Evolutionary conservation across 1,140 invertebrate species (phyloP).

Genomic region (Chironomus tepperi): DNA sequence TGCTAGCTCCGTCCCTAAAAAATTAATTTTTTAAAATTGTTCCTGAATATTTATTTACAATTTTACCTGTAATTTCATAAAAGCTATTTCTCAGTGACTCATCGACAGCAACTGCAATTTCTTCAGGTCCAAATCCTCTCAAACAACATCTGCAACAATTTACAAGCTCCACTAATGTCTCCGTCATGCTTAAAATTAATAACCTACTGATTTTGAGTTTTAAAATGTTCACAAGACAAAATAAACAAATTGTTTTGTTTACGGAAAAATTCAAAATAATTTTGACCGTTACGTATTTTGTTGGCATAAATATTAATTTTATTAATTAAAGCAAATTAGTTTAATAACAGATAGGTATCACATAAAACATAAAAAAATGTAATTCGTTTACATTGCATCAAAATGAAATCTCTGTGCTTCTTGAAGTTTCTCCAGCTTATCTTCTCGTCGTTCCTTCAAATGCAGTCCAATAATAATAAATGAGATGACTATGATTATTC

Average conservation of each 20-base stretch:
- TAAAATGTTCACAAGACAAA: background rate
- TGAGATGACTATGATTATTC: conserved; percentile 74
- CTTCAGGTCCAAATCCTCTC: background rate
- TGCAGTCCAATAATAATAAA: conserved; percentile 81
- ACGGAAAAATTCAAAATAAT: background rate
- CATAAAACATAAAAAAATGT: background rate
- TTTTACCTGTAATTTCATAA: background rate
- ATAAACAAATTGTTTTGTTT: background rate
- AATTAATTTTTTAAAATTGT: too few relatives aligned
- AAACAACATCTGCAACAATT: background rate
- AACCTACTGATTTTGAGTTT: background rate
- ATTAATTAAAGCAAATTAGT: background rate
- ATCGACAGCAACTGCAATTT: background rate
- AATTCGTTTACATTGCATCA: conserved; percentile 54
- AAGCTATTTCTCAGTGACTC: background rate
- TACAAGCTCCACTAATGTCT: background rate
- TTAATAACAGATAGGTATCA: background rate
- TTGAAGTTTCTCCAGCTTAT: conserved; percentile 79
- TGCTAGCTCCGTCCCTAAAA: background rate
- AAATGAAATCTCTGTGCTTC: conserved; percentile 82
- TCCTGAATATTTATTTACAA: too few relatives aligned
- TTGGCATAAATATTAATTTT: background rate
- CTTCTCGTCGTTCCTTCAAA: conserved; percentile 87
- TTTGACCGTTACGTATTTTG: background rate
- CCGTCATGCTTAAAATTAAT: background rate